Percentiles rank a stretch among this genome's conserved stretches.
Conservation (phyloP, 2,797 vertebrate species). For the Xerus rutilus region DNA sequence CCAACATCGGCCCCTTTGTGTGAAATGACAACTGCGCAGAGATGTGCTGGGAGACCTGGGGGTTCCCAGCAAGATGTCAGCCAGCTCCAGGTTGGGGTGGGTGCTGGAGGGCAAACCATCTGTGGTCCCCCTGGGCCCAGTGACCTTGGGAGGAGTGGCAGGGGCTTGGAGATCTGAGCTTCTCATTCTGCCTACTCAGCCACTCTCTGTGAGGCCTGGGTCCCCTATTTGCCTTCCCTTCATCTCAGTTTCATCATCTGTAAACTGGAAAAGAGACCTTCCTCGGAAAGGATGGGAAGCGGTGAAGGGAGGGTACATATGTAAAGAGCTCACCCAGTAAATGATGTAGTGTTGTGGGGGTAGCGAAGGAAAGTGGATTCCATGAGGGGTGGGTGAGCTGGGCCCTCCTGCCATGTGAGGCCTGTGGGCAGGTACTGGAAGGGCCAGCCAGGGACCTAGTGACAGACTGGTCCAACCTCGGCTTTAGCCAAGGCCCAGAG, state of each 20-base stretch:
- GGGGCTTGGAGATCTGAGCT: neutral
- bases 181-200: neutral
- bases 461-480: neutral
- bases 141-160: neutral
- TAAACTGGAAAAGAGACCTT: neutral
- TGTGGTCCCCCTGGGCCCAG: neutral
- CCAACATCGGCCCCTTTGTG: neutral
- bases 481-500: neutral
- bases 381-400: too few species aligned
- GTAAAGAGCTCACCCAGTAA: neutral
- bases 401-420: too few species aligned
- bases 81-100: neutral
- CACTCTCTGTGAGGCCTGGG: neutral
- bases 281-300: neutral
- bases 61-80: neutral
- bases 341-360: neutral
- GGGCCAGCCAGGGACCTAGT: neutral
- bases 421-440: neutral
- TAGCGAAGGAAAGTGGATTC: neutral
- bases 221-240: neutral
- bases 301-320: fast-evolving
- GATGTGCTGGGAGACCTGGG: fast-evolving
- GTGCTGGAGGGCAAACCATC: neutral
- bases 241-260: neutral
- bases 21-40: fast-evolving